Evolutionary conservation across 2,888 invertebrate genomes (phyloP), one percentile per base, ranked within the genome.

Genomic region (Panzeria rudis): DNA sequence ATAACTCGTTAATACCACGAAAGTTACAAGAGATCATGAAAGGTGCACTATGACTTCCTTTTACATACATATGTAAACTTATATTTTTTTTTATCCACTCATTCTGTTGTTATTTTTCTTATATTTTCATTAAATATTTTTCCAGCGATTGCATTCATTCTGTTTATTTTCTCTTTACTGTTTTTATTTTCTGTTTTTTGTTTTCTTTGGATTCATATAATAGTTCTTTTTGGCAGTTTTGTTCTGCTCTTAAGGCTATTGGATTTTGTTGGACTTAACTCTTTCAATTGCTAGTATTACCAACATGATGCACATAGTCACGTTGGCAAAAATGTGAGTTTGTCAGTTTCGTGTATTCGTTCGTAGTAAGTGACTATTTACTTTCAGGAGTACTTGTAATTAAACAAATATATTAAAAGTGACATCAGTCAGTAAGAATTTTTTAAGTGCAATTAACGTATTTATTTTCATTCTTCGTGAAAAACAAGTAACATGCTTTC

Each of bases 211-310:
- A 61, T 47, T 62, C 41, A 11, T 25, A 23, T 1, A 54, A 20
- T 1, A 9, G 17, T n/a, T 38, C 54, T 52, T 71, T 71, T 78
- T 72, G 76, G 44, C 61, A 64, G 35, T 35, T 47, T 52, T 47
- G n/a, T 59, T 20, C 38, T 44, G 15, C 25, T 61, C 72, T 83
- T 79, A 75, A 75, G 78, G 83, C 79, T 52, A 71, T 68, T 78
- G 54, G 73, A 75, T 78, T 83, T 50, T 69, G 73, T 71, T 61
- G 50, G 61, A 61, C 54, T 72, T 78, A 59, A 69, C 38, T 75
- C 29, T 82, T 82, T 82, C 61, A 82, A 78, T 78, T 72, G 61
- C 50, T 62, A 3, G 72, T 44, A 61, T 72, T 78, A 71, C 32
- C 32, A 56, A n/a, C 17, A 50, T 68, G 35, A 35, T 29, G n/a